Evolutionary conservation across 2,797 vertebrate species (phyloP), one percentile per base, ranked within the genome.

Genomic region (Acanthopagrus latus): DNA sequence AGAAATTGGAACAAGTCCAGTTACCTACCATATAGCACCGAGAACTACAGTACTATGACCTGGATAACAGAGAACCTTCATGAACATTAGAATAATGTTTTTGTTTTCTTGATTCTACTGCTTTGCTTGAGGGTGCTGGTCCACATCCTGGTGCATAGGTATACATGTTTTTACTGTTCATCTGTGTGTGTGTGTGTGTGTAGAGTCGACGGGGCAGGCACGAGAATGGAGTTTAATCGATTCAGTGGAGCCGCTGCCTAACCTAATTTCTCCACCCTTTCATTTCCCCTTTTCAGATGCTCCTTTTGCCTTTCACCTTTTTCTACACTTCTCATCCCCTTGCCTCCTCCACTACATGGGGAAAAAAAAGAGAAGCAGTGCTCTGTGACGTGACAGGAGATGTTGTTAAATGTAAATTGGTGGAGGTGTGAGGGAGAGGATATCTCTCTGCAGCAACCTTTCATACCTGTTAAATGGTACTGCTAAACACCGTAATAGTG

Each of bases 391-490:
- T 58, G 71, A 58, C 25, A n/a, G 68, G 57, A 48, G 64, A 50
- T n/a, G 29, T 73, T 51, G 68, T 33, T 80, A 79, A 84, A 69
- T 80, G 81, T 68, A 65, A 80, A 81, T 66, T 16, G 50, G 68
- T 10, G 48, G 69, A 85, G 78, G 81, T 77, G 82, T 43, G 73
- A 80, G 71, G 16, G 47, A 70, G 75, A 68, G 62, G 65, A 66
- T 2, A 2, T 38, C 77, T 83, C 69, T 59, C 72, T 59, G 74
- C 76, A 60, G 78, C 77, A 86, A 69, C 84, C 78, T 86, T 82
- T 84, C 80, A 68, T 85, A 89, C 84, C 89, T 87, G 86, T 79
- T 91, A 90, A 92, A 89, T 82, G 83, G 54, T 72, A 78, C 83
- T 38, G 73, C 71, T 89, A 81, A 92, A 80, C 27, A 48, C 81